These are phyloP conservation scores for Unio pictorum DNA, from an alignment of 2,888 invertebrate genomes.

Conservation along the genomic window DNA sequence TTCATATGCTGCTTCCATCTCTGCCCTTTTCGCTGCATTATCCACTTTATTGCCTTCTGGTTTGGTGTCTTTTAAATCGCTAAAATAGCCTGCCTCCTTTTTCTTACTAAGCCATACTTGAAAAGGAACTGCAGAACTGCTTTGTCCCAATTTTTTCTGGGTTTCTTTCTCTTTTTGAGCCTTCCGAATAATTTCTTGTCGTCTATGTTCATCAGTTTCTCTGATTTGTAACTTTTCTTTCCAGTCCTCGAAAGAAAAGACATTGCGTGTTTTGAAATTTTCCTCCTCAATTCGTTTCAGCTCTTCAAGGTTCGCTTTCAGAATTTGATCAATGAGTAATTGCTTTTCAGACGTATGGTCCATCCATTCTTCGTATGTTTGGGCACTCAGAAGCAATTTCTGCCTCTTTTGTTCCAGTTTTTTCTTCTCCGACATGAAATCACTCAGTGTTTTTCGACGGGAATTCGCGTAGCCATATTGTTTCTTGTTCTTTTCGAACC, in stretches of 20 bases:
- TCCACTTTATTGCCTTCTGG: neutral
- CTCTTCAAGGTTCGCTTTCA: conserved; percentile 41
- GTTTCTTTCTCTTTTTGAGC: conserved; percentile 23
- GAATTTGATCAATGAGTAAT: conserved; percentile 46
- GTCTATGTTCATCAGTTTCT: conserved; percentile 27
- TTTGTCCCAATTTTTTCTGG: conserved; percentile 11
- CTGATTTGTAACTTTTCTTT: conserved; percentile 31
- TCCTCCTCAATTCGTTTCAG: conserved; percentile 40
- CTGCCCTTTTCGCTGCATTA: conserved; percentile 4
- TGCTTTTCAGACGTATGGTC: conserved; percentile 51
- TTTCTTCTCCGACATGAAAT: conserved; percentile 37
- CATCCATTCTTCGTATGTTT: conserved; percentile 60
- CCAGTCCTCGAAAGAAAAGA: conserved; percentile 39
- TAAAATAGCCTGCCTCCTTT: conserved; percentile 1
- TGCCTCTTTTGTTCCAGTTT: conserved; percentile 51
- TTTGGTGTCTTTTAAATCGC: neutral
- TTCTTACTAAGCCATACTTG: conserved; percentile 38
- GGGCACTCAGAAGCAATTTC: conserved; percentile 46
- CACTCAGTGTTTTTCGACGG: conserved; percentile 26
- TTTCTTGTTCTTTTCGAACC: conserved; percentile 18
- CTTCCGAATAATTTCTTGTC: conserved; percentile 28
- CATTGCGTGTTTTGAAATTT: conserved; percentile 22
- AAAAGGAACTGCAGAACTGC: conserved; percentile 23
- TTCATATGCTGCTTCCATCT: conserved; percentile 20
- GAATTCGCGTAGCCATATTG: neutral